Evolutionary conservation across 2,797 vertebrate genomes (phyloP), one percentile per base, ranked within the genome.

Genomic region (Ptychadena robeensis): DNA sequence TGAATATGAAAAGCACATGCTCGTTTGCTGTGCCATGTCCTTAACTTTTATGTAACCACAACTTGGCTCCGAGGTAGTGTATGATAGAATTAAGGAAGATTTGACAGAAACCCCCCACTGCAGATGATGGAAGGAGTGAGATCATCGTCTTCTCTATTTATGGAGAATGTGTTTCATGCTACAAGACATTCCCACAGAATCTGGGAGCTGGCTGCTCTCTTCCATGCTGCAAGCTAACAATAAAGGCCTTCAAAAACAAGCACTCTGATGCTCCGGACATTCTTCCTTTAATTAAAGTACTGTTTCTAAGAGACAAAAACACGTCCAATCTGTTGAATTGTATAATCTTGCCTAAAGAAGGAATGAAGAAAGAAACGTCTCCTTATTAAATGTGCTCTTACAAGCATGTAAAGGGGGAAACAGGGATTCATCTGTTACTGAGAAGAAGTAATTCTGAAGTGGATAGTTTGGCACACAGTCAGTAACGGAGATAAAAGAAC

Each of bases 141-240:
- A 61, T 77, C 81, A 70, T 57, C 27, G 57, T 80, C 57, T 71
- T 75, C 77, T 65, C 78, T 85, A 81, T 85, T 85, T 85, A 80
- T 80, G 83, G 83, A 71, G 38, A 76, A 40, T 64, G 35, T 80
- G 80, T 79, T 85, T 65, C 31, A 80, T n/a, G 72, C 71, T 63
- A 76, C 35, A 38, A 74, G 82, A 66, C 72, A 81, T 85, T 85
- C 78, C 78, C 83, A 85, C 78, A 81, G 78, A 81, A 76, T 73
- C 78, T 31, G 31, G n/a, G 32, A 63, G 61, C 71, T 80, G 65
- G 70, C 64, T 70, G 53, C 66, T 63, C 53, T 69, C 9, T 1
- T 31, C 57, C 15, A 18, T 59, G 9, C 12, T 35, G 35, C 67
- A 35, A 35, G 30, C 64, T 61, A 76, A 82, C 81, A 82, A 85